A percentile compares a stretch with the other conserved stretches of the same genome.
Evolutionary conservation across 1,140 invertebrate genomes (phyloP).

Genomic region (Drosophila simulans): DNA sequence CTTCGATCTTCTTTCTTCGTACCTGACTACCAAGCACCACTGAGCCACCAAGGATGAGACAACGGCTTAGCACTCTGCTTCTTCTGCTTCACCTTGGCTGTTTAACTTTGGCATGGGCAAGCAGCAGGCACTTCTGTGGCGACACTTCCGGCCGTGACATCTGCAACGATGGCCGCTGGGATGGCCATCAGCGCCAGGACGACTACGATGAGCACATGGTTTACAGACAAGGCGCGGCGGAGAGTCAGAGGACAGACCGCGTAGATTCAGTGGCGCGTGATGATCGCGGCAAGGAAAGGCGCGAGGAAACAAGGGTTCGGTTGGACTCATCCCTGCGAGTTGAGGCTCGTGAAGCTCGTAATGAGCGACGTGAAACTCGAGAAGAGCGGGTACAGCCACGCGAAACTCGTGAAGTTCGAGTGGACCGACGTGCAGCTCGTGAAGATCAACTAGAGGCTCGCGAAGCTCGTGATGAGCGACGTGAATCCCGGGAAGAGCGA

Average conservation of each 20-base stretch:
- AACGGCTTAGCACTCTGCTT: constrained; percentile 54
- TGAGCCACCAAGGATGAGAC: constrained; percentile 38
- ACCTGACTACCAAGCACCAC: constrained; percentile 21
- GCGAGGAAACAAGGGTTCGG: constrained; percentile 13
- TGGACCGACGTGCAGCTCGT: not conserved
- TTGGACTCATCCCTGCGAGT: not conserved
- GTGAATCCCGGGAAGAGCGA: too few species aligned
- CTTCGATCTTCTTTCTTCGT: constrained; percentile 20
- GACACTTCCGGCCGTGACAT: not conserved
- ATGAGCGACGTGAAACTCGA: not conserved
- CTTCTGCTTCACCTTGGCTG: constrained; percentile 51
- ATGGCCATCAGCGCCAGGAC: constrained; percentile 27
- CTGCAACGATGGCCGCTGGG: constrained; percentile 21
- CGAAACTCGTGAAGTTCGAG: constrained; percentile 7
- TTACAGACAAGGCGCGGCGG: constrained; percentile 56
- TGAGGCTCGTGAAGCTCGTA: not conserved
- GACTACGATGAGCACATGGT: constrained; percentile 70
- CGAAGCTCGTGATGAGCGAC: not conserved
- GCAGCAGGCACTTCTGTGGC: constrained; percentile 16
- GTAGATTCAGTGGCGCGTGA: constrained; percentile 17
- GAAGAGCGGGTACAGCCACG: not conserved
- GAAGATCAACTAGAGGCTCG: not conserved
- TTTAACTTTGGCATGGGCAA: constrained; percentile 16
- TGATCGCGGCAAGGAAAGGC: constrained; percentile 11
- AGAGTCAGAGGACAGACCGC: not conserved